Evolutionary conservation across 2,113 vertebrate genomes (phyloP).

Genomic region (Euleptes europaea): DNA sequence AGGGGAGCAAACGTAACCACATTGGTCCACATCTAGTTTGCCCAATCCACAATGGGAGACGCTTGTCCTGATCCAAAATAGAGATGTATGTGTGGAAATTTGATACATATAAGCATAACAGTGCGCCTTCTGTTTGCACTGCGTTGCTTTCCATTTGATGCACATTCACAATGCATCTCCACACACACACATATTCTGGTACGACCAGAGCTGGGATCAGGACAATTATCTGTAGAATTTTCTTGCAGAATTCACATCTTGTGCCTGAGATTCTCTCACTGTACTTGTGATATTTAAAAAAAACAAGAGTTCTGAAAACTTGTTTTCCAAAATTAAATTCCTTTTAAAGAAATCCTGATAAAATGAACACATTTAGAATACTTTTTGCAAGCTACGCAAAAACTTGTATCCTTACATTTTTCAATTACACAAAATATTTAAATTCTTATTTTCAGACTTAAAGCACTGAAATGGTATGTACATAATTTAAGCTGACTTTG

Average conservation of each 20-base stretch:
- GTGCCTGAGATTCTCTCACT: conserved; percentile 72
- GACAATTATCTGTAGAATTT: conserved; percentile 55
- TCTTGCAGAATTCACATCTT: conserved; percentile 77
- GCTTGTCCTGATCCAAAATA: not conserved
- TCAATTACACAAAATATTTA: conserved; percentile 75
- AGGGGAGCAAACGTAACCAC: conserved; percentile 63
- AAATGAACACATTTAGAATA: conserved; percentile 66
- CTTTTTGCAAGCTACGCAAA: conserved; percentile 68
- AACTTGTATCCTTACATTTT: conserved; percentile 53
- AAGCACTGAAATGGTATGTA: conserved; percentile 76
- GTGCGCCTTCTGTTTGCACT: not conserved
- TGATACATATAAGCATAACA: not conserved
- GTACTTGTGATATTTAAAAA: conserved; percentile 61
- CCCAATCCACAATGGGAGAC: conserved; percentile 71
- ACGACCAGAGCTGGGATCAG: not conserved
- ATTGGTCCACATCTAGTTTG: conserved; percentile 66
- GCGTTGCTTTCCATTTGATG: not conserved
- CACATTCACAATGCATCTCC: not conserved
- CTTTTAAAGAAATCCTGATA: conserved; percentile 62
- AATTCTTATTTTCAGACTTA: conserved; percentile 76
- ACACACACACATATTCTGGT: not conserved
- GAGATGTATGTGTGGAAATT: not conserved
- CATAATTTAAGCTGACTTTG: conserved; percentile 70
- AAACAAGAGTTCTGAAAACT: not conserved
- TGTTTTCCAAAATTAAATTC: conserved; percentile 42